phyloP scores from a whole-genome alignment of 2,113 vertebrate genomes.

The Pangasianodon hypophthalmus region DNA sequence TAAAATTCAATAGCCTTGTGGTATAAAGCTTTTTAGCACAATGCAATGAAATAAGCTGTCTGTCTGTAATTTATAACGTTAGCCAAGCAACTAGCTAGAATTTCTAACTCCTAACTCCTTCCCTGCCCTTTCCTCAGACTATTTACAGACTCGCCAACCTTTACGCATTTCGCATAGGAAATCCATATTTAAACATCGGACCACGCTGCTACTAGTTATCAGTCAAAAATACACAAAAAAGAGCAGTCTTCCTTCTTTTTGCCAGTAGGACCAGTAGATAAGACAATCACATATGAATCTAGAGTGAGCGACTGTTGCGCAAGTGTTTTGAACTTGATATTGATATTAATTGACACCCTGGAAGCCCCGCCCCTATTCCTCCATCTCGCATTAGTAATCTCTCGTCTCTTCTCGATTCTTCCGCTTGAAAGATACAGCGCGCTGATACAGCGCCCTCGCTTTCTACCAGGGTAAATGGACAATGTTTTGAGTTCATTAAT shows the following conservation, averaged over 20 bases:
- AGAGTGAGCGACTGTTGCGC: background rate
- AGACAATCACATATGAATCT: background rate
- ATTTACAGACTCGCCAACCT: no score
- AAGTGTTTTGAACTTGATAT: background rate
- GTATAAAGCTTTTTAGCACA: background rate
- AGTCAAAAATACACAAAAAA: no score
- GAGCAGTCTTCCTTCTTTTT: background rate
- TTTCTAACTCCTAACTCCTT: no score
- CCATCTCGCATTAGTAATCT: background rate
- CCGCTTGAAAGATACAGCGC: background rate
- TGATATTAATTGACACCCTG: background rate
- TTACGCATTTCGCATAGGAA: no score
- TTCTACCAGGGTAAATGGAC: background rate
- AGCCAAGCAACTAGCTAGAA: no score
- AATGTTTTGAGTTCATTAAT: background rate
- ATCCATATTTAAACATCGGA: no score
- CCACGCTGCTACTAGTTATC: no score
- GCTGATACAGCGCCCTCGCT: background rate
- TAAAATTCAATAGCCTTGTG: background rate
- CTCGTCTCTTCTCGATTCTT: background rate
- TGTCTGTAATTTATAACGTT: background rate
- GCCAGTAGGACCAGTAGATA: background rate
- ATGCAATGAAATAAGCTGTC: no score
- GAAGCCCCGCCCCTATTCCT: background rate
- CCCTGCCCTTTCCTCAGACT: no score